phyloP scores from a whole-genome alignment of 2,888 invertebrate genomes.

The Schizotus pectinicornis region DNA sequence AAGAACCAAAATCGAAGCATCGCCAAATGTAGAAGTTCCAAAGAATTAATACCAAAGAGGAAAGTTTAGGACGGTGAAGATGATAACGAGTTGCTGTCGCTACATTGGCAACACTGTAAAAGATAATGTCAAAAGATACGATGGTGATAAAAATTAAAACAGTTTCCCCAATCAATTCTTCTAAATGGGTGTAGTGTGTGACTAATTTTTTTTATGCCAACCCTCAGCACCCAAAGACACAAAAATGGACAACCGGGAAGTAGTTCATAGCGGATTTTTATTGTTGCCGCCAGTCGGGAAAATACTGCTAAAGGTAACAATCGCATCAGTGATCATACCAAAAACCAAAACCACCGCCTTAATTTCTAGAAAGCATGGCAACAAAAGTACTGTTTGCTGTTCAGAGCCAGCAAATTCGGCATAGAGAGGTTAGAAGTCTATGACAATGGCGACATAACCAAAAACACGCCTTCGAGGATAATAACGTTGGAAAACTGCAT shows the following conservation, averaged over 20 bases:
- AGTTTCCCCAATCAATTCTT: background rate
- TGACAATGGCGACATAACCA: constrained; percentile 72
- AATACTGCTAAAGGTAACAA: constrained; percentile 73
- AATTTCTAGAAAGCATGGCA: constrained; percentile 82
- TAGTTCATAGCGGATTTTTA: constrained; percentile 77
- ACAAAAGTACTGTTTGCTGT: constrained; percentile 78
- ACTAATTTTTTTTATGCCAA: background rate
- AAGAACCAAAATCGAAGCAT: too few relatives aligned
- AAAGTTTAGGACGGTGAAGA: too few relatives aligned
- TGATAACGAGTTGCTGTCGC: too few relatives aligned
- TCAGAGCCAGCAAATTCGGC: constrained; percentile 83
- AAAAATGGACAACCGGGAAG: constrained; percentile 76
- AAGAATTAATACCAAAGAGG: too few relatives aligned
- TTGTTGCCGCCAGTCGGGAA: constrained; percentile 80
- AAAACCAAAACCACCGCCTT: constrained; percentile 24
- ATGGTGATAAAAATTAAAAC: background rate
- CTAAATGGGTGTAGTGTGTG: background rate
- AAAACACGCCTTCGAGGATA: constrained; percentile 71
- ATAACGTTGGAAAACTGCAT: constrained; percentile 87
- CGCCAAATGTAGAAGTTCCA: too few relatives aligned
- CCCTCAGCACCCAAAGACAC: background rate
- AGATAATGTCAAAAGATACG: background rate
- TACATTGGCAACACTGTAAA: background rate
- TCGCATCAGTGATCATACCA: background rate
- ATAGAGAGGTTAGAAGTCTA: constrained; percentile 86